phyloP scores from a whole-genome alignment of 2,113 vertebrate genomes.

The Ctenodactylus gundi region DNA sequence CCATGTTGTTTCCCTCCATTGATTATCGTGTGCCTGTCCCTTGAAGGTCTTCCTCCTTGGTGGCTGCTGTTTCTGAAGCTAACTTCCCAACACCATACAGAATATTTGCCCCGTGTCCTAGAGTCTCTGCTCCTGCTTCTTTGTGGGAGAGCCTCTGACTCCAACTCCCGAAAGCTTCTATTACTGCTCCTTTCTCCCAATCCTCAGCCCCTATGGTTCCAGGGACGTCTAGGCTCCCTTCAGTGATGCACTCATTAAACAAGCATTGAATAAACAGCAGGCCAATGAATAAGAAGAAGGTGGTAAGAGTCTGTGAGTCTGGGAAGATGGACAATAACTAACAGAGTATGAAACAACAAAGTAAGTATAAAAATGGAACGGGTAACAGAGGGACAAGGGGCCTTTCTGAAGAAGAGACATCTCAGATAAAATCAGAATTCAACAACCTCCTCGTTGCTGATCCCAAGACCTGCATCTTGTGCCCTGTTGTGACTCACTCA shows the following conservation, averaged over 20 bases:
- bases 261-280: neutral
- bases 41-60: neutral
- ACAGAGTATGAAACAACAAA: neutral
- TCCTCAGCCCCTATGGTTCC: neutral
- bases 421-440: neutral
- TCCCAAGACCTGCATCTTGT: neutral
- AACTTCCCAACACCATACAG: neutral
- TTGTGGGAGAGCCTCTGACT: neutral
- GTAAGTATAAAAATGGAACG: neutral
- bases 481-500: neutral
- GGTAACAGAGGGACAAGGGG: neutral
- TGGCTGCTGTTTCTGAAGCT: neutral
- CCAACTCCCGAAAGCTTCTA: neutral
- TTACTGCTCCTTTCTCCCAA: neutral
- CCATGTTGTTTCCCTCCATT: neutral
- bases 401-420: neutral
- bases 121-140: neutral
- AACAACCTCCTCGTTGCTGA: neutral
- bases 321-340: neutral
- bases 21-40: neutral
- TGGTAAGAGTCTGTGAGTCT: neutral
- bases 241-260: neutral
- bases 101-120: neutral
- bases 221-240: too few relatives aligned
- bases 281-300: neutral